Evolutionary conservation across 2,888 invertebrate species (phyloP).

Genomic region (Asteroscopus sphinx): DNA sequence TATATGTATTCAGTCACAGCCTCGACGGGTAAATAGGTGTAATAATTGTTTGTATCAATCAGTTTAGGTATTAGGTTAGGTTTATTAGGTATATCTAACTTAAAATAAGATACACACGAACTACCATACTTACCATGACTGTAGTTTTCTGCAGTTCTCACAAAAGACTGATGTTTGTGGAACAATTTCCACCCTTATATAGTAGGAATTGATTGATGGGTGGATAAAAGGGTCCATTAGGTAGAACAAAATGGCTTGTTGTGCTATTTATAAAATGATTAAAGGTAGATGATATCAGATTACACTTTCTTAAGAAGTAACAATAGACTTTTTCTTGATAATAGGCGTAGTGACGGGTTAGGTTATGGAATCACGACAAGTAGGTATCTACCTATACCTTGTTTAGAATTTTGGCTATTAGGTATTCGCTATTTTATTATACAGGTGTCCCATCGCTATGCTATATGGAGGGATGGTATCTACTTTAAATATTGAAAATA

Average conservation of each 20-base stretch:
- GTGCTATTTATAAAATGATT: slow-evolving; percentile 57
- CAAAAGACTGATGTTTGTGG: slow-evolving; percentile 58
- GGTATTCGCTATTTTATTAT: too few relatives aligned
- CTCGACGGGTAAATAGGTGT: too few relatives aligned
- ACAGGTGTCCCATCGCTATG: too few relatives aligned
- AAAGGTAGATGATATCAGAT: slow-evolving; percentile 41
- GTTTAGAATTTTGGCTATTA: too few relatives aligned
- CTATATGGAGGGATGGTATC: too few relatives aligned
- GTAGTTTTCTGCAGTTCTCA: slow-evolving; percentile 54
- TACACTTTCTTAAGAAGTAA: slow-evolving; percentile 38
- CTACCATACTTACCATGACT: slow-evolving; percentile 71
- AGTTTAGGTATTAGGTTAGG: too few relatives aligned
- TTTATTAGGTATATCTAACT: neutral
- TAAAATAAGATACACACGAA: slow-evolving; percentile 2
- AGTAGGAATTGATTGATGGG: slow-evolving; percentile 74
- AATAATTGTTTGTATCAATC: too few relatives aligned
- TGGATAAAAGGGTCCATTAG: slow-evolving; percentile 80
- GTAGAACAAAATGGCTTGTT: slow-evolving; percentile 54
- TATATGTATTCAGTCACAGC: too few relatives aligned
- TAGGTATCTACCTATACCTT: neutral
- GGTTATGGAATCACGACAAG: slow-evolving; percentile 18
- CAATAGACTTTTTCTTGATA: slow-evolving; percentile 47
- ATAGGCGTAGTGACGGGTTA: slow-evolving; percentile 30
- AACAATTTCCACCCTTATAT: slow-evolving; percentile 73
- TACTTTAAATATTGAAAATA: too few relatives aligned